These are phyloP conservation scores for Cataglyphis cursor DNA, from an alignment of 2,888 invertebrate genomes.

Conservation along the genomic window DNA sequence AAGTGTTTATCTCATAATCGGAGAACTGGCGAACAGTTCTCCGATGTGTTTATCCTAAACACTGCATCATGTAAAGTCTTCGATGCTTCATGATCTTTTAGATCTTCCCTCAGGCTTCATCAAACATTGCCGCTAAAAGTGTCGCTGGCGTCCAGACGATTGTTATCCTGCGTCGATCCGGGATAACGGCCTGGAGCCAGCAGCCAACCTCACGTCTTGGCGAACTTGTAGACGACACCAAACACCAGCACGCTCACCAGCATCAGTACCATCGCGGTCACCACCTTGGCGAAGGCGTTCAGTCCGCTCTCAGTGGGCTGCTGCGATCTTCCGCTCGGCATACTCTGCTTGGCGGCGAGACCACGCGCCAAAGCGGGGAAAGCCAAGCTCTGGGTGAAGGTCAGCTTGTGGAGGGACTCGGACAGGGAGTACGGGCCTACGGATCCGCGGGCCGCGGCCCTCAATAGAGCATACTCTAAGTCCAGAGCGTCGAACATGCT, in stretches of 20 bases:
- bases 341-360: conserved; percentile 89
- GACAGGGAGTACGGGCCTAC: conserved; percentile 91
- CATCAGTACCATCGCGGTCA: conserved; percentile 91
- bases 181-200: conserved; percentile 88
- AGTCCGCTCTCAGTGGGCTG: conserved; percentile 90
- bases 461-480: conserved; percentile 90
- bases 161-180: conserved; percentile 68
- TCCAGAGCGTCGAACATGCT: conserved; percentile 92
- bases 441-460: conserved; percentile 91
- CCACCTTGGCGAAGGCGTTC: conserved; percentile 91
- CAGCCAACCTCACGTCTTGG: conserved; percentile 92
- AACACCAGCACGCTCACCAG: conserved; percentile 91
- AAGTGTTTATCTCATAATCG: neutral
- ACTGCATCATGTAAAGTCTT: neutral
- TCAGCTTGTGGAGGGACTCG: conserved; percentile 91
- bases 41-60: neutral
- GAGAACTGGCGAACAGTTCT: neutral
- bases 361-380: conserved; percentile 92
- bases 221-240: conserved; percentile 92
- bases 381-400: conserved; percentile 92
- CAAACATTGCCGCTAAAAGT: conserved; percentile 57
- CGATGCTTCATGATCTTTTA: neutral
- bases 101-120: conserved; percentile 17
- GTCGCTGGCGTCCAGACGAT: conserved; percentile 64
- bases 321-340: conserved; percentile 88